Conservation (phyloP, 2,797 vertebrate species). For the Hypotaenidia okinawae region DNA sequence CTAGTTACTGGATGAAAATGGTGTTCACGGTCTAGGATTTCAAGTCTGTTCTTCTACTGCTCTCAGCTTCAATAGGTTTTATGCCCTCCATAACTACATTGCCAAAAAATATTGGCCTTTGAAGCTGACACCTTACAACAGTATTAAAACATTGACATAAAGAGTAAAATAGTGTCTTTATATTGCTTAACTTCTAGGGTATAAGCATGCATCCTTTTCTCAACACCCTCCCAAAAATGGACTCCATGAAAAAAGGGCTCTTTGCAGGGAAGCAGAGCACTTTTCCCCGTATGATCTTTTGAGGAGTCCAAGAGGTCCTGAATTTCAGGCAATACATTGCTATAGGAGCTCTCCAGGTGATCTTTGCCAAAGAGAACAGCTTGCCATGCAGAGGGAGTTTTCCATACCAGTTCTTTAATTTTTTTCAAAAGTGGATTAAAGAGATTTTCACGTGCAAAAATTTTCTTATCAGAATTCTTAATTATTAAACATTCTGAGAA, state of each 20-base stretch:
- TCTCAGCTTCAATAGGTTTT: neutral
- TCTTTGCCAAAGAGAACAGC: neutral
- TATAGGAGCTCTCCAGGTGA: rapidly evolving
- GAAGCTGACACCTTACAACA: neutral
- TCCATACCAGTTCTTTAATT: too few relatives aligned
- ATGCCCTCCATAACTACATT: neutral
- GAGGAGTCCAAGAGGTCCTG: neutral
- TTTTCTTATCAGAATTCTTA: neutral
- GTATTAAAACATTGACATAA: neutral
- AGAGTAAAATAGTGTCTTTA: neutral
- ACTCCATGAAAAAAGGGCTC: neutral
- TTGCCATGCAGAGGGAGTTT: neutral
- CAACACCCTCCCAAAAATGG: neutral
- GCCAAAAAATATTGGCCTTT: neutral
- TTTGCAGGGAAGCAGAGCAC: rapidly evolving
- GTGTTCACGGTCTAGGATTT: neutral
- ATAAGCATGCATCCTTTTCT: neutral
- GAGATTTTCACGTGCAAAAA: neutral
- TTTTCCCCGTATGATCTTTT: rapidly evolving
- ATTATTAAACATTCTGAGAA: neutral
- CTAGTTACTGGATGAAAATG: neutral
- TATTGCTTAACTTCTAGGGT: neutral
- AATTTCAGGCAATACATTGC: neutral
- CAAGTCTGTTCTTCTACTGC: neutral
- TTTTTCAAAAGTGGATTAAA: neutral